Conservation (phyloP, 2,113 vertebrate species). For the Lethenteron camtschaticum region DNA sequence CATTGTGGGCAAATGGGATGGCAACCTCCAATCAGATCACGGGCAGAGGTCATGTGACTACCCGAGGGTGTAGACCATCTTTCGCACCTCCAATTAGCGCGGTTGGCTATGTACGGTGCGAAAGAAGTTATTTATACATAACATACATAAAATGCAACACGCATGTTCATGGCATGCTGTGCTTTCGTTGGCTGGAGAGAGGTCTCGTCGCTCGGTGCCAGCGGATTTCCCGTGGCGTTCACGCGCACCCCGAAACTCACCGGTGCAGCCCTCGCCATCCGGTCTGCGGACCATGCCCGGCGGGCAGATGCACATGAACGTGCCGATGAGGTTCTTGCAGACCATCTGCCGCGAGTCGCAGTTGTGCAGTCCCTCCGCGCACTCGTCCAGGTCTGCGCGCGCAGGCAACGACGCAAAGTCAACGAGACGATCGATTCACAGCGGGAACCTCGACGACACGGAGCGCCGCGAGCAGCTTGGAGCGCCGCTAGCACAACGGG, state of each 20-base stretch:
- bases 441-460: background rate
- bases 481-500: background rate
- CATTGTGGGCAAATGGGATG: too few species aligned
- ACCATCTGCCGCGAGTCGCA: constrained; percentile 46
- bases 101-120: too few species aligned
- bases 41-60: too few species aligned
- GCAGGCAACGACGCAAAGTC: background rate
- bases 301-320: constrained; percentile 54
- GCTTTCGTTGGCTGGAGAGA: too few species aligned
- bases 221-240: constrained; percentile 51
- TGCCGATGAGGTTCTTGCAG: constrained; percentile 57
- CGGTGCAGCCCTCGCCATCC: constrained; percentile 40
- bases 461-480: background rate
- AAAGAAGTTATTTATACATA: too few species aligned
- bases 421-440: background rate
- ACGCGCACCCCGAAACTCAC: constrained; percentile 52
- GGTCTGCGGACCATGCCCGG: constrained; percentile 32
- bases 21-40: too few species aligned
- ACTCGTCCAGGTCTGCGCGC: constrained; percentile 39
- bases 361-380: constrained; percentile 36
- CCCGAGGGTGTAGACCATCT: too few species aligned
- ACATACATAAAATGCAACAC: too few species aligned
- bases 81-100: too few species aligned
- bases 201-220: constrained; percentile 29
- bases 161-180: too few species aligned